Conservation (phyloP, 2,888 invertebrate species). For the Thymelicus acteon region DNA sequence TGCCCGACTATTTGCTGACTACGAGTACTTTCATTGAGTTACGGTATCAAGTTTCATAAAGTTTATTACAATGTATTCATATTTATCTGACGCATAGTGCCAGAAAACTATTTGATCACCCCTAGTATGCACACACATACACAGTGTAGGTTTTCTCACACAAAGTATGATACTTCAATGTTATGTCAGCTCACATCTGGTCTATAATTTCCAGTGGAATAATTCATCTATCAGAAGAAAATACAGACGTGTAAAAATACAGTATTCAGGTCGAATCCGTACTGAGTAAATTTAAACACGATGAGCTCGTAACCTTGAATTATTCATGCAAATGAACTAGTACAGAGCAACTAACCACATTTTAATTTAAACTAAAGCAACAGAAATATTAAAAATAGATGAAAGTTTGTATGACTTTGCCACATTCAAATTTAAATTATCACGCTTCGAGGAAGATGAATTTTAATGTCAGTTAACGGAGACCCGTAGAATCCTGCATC, state of each 20-base stretch:
- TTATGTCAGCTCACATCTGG: background rate
- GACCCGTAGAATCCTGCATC: no score
- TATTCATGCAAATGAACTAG: slow-evolving; percentile 37
- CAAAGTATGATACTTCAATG: background rate
- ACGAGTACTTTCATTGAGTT: no score
- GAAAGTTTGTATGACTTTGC: background rate
- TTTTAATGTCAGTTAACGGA: no score
- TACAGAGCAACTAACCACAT: slow-evolving; percentile 8
- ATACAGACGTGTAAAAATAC: slow-evolving; percentile 38
- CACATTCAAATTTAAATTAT: background rate
- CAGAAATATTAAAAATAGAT: background rate
- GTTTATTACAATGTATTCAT: no score
- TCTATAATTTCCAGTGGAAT: slow-evolving; percentile 13
- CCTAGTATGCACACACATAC: no score
- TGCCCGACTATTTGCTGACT: no score
- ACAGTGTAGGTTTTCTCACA: no score
- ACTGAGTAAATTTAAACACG: slow-evolving; percentile 40
- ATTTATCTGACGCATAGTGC: no score
- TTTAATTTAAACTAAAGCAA: slow-evolving; percentile 7
- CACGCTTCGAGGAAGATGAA: no score
- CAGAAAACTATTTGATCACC: no score
- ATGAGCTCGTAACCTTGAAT: slow-evolving; percentile 38
- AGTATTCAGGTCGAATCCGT: slow-evolving; percentile 36
- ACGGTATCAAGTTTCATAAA: no score
- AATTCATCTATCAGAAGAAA: slow-evolving; percentile 41